Conservation (phyloP, 2,113 vertebrate species). For the Monopterus albus region DNA sequence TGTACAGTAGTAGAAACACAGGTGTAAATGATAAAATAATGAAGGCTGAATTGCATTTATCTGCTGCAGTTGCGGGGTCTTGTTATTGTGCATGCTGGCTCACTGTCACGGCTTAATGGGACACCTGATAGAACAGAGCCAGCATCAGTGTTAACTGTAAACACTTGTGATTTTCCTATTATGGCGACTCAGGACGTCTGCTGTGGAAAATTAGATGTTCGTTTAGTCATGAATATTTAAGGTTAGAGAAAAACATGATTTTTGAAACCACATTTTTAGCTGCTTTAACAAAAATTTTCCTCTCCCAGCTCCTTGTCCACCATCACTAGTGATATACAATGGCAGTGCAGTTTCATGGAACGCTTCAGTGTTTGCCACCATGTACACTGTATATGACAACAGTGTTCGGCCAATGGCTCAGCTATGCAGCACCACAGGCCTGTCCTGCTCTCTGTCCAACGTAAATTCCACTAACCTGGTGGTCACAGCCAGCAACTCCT, state of each 20-base stretch:
- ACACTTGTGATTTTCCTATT: too few relatives aligned
- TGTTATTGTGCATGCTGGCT: too few relatives aligned
- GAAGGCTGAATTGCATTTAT: too few relatives aligned
- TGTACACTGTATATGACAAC: constrained; percentile 69
- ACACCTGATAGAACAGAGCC: too few relatives aligned
- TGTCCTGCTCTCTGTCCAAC: constrained; percentile 70
- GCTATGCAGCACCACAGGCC: constrained; percentile 69
- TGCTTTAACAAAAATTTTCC: neutral
- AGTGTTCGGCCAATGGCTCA: neutral
- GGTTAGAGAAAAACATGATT: neutral
- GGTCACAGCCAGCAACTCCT: constrained; percentile 75
- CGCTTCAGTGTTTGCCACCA: constrained; percentile 55
- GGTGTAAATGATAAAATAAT: too few relatives aligned
- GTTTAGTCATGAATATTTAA: neutral
- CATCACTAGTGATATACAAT: constrained; percentile 54
- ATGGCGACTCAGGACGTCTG: too few relatives aligned
- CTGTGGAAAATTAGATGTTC: too few relatives aligned
- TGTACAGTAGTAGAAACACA: too few relatives aligned
- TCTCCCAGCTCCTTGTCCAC: constrained; percentile 79
- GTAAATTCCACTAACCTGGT: constrained; percentile 41
- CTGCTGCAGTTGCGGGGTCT: too few relatives aligned
- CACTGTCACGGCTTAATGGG: too few relatives aligned
- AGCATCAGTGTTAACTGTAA: too few relatives aligned
- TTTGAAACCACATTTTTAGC: neutral
- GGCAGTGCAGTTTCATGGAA: constrained; percentile 71